These are phyloP conservation scores for Drymodes brunneopygia DNA, from an alignment of 2,113 vertebrate genomes.

Conservation along the genomic window DNA sequence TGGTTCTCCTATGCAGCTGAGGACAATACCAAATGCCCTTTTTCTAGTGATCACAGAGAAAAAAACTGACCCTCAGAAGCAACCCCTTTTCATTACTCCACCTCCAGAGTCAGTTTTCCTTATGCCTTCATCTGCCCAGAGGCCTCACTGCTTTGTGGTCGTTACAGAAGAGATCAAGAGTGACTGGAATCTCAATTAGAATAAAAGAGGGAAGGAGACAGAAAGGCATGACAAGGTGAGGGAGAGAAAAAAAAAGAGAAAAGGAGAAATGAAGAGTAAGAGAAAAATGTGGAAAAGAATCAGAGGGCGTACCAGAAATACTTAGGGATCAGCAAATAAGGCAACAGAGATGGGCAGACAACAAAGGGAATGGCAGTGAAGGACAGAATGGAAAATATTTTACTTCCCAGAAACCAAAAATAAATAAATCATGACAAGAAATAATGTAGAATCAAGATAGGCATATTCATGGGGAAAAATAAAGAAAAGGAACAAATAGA, in stretches of 20 bases:
- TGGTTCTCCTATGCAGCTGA: not conserved
- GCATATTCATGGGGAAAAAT: not conserved
- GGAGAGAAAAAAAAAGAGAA: not conserved
- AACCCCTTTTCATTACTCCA: not conserved
- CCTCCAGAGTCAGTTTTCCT: not conserved
- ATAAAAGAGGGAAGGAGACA: not conserved
- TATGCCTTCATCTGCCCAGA: not conserved
- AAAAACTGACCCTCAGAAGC: not conserved
- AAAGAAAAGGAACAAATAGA: not conserved
- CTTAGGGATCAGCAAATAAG: not conserved
- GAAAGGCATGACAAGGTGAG: not conserved
- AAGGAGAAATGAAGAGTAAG: not conserved
- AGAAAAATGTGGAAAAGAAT: not conserved
- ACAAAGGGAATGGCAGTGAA: not conserved
- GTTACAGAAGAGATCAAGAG: not conserved
- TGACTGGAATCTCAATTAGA: constrained; percentile 32
- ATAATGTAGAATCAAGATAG: not conserved
- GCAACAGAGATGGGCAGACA: not conserved
- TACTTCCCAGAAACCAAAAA: not conserved
- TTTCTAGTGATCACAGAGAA: not conserved
- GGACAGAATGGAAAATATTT: not conserved
- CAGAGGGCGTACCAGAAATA: not conserved
- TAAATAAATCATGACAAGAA: not conserved
- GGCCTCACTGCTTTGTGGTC: not conserved
- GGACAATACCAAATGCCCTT: not conserved